A percentile compares a stretch with the other conserved stretches of the same genome.
Evolutionary conservation across 2,797 vertebrate genomes (phyloP).

Genomic region (Synanceia verrucosa): DNA sequence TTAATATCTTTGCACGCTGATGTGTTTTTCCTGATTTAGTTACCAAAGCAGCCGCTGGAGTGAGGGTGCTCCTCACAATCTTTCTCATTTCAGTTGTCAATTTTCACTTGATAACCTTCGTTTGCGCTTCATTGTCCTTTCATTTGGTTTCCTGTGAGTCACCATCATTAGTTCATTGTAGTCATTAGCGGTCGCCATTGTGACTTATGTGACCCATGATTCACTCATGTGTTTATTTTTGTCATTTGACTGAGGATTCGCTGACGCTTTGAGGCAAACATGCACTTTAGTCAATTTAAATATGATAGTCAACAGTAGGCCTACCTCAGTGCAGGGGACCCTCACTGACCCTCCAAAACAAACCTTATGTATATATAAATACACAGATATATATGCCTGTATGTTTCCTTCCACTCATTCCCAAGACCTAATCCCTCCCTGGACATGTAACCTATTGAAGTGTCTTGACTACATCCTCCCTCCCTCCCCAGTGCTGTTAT

Average conservation of each 20-base stretch:
- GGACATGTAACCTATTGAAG: constrained; percentile 34
- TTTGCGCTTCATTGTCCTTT: constrained; percentile 14
- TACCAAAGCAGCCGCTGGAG: constrained; percentile 1
- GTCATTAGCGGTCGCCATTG: constrained; percentile 29
- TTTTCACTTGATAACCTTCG: constrained; percentile 2
- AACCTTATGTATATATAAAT: neutral
- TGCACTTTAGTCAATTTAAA: neutral
- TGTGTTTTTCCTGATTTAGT: constrained; percentile 9
- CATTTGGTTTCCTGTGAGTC: constrained; percentile 16
- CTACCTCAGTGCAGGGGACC: constrained; percentile 13
- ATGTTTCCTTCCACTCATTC: constrained; percentile 23
- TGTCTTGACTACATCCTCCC: constrained; percentile 13
- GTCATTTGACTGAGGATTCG: neutral
- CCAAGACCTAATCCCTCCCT: constrained; percentile 13
- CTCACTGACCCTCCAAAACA: neutral
- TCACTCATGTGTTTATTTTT: constrained; percentile 18
- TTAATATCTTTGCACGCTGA: constrained; percentile 25
- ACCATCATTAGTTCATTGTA: constrained; percentile 22
- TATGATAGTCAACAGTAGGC: neutral
- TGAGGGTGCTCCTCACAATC: neutral
- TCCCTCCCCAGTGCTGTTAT: constrained; percentile 32
- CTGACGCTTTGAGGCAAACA: constrained; percentile 3
- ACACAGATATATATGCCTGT: neutral
- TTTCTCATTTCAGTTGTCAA: neutral
- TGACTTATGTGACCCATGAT: constrained; percentile 10